Evolutionary conservation across 2,888 invertebrate genomes (phyloP), one percentile per base, ranked within the genome.

Genomic region (Willowsia nigromaculata): DNA sequence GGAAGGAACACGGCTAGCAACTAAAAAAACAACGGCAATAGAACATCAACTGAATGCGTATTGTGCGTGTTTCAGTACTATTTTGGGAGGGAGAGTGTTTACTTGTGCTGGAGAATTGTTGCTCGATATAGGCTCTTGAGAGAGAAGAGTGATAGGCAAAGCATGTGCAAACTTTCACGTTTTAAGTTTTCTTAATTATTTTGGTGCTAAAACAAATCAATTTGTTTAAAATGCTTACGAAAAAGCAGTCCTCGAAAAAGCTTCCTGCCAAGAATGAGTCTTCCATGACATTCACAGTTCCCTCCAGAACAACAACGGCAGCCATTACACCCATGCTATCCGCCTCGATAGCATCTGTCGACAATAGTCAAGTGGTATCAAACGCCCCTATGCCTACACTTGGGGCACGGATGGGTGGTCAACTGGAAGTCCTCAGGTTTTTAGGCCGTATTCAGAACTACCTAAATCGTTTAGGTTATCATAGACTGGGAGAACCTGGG

Each of bases 391-490:
- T 59, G 4, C 59, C 88, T 0, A 37, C 82, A 9, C 15, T 37
- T 0, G 65, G 33, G 11, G 85, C 78, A 1, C 84, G 87, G 27
- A 81, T 56, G 13, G 84, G 85, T 7, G 13, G 56, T 56, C 71
- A 62, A 47, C 7, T 88, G 88, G 92, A 92, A 18, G 85, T 92
- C n/a, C 40, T 76, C 2, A 43, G 84, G 9, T 92, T 91, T 56
- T 87, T 92, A 50, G 82, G 56, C n/a, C 82, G 89, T 13, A 84
- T 92, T 43, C 92, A 92, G 74, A 84, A 86, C 18, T 92, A 91
- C 76, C 87, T 92, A 27, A 90, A 92, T 74, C 87, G 91, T 83
- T 82, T 92, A 18, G 92, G 92, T 91, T 92, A 92, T 65, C 92
- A 92, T 18, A 81, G 91, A 40, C 82, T 80, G 47, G 92, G 92